Evolutionary conservation across 2,797 vertebrate species (phyloP), one percentile per base, ranked within the genome.

Genomic region (Eremophila alpestris): DNA sequence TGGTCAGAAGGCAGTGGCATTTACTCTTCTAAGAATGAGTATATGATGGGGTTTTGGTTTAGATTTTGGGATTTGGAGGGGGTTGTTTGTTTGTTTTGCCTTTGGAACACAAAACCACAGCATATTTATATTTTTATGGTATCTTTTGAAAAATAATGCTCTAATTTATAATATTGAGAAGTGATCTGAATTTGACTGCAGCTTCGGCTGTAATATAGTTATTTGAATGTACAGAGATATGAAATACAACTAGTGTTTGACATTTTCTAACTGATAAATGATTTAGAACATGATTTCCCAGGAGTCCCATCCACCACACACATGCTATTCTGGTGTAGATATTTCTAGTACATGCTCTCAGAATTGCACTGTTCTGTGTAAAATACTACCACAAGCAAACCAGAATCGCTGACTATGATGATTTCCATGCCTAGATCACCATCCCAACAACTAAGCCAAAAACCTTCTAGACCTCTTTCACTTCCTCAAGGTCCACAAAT

Each of bases 21-120:
- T 67, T 23, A 27, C 5, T 83, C 13, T 46, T 59, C 43, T 71
- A n/a, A 90, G 71, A 93, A 74, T 16, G 11, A 85, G 5, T 6
- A 18, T 20, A 11, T 40, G 13, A 4, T 54, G 5, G 2, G 0
- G 13, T 59, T 65, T 21, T 2, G 0, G 11, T 55, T 60, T 21
- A 22, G 4, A 7, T 40, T 40, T 41, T 2, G 19, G 13, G 7
- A 4, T 32, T 67, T 43, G 12, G 13, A 7, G 5, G 1, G 38
- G 5, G 5, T 52, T 32, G 8, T 34, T 56, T 43, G 3, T 23
- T 22, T 36, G 20, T 52, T 55, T 54, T 80, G 10, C 3, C 6
- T 54, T 60, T 79, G 29, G 30, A 73, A 76, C 2, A 49, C 29
- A 5, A 83, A 87, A 38, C 2, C 5, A 5, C 27, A 23, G 45